Evolutionary conservation across 2,888 invertebrate species (phyloP), one percentile per base, ranked within the genome.

Genomic region (Pilophorus perplexus): DNA sequence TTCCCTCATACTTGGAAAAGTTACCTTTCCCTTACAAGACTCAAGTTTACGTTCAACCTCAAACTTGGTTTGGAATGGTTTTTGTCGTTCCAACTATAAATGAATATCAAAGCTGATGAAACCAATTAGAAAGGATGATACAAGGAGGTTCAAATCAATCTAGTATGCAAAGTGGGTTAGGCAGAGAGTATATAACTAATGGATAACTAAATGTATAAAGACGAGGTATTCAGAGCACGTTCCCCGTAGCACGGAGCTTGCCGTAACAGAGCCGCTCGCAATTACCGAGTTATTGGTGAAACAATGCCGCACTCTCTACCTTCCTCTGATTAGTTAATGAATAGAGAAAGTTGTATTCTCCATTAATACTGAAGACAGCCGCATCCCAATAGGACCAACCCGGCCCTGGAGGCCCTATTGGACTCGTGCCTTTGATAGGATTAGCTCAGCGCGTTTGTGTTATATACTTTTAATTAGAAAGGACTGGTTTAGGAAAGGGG

Each of bases 121-220:
- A 46, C 62, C 62, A 62, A 62, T 62, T 62, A 62, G 62, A 28
- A 62, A 20, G 48, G 62, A 33, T 33, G 62, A 28, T 62, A 46
- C 46, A 46, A 62, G 44, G 52, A 23, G 28, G 37, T 38, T 38
- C 40, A 42, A 50, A 64, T 64, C 52, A 64, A 64, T 64, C 52
- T 64, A 64, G 64, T 64, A 64, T 64, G 64, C 42, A 64, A 64
- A 64, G 28, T 40, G 28, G 46, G 44, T 55, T 55, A 42, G 55
- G 65, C 28, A 42, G 22, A 65, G 65, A 55, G 54, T 65, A 50
- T 54, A 65, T 42, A 65, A 65, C 65, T 65, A 65, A 65, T 65
- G 65, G 65, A 65, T 65, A 65, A 65, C 65, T 65, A 65, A 65
- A 65, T 65, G 65, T 65, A 65, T 65, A 65, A 65, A 65, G 65